Conservation (phyloP, 2,113 vertebrate species). For the Oreochromis spilurus region DNA sequence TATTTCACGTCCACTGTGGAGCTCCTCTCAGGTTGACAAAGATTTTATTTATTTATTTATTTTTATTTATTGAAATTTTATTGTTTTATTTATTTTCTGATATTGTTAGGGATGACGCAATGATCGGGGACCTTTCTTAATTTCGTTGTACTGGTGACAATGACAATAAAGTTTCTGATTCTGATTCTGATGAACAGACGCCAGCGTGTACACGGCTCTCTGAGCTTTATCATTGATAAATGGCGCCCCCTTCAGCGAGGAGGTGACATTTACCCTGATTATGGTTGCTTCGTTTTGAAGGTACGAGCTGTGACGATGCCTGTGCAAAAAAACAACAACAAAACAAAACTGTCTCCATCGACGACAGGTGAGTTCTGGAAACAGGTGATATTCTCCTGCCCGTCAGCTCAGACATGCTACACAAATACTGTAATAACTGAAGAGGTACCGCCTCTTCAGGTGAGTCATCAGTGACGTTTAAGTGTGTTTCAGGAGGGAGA, state of each 20-base stretch:
- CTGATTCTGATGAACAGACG: background rate
- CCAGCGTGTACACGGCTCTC: background rate
- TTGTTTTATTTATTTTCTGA: no score
- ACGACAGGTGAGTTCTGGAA: background rate
- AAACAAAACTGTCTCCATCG: background rate
- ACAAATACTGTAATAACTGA: background rate
- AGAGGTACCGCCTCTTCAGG: background rate
- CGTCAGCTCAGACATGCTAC: background rate
- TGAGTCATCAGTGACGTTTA: background rate
- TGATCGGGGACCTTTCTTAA: no score
- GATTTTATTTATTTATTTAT: no score
- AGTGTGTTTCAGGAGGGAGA: background rate
- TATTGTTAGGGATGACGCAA: no score
- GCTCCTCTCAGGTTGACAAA: no score
- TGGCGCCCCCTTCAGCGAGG: background rate
- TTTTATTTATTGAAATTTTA: no score
- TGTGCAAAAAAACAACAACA: background rate
- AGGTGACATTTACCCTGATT: background rate
- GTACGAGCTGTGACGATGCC: background rate
- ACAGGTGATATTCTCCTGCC: background rate
- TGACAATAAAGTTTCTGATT: no score
- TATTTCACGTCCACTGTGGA: background rate
- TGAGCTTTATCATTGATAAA: background rate
- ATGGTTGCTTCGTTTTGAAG: background rate
- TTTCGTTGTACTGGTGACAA: no score